Base-by-base conservation (phyloP, 2,113 vertebrate genomes). In the Collichthys lucidus region DNA sequence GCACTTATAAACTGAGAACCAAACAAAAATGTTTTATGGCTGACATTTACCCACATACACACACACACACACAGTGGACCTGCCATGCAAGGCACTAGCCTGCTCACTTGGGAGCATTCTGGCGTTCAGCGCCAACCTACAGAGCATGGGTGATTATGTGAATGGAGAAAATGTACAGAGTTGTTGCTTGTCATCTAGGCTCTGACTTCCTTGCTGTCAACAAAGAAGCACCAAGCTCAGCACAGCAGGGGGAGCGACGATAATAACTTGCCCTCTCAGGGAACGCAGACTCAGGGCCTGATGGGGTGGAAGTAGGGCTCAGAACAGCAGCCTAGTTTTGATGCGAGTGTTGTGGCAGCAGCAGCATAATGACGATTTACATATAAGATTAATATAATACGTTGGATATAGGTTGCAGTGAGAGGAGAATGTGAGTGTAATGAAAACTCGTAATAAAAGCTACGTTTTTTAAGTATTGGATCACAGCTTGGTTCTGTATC, bases 201-300 rank as follows among this genome's bases (percentile, higher is more conserved):
- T 61, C n/a, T 53, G 31, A 52, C 46, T 19, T 60, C 49, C 2
- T 24, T 66, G 46, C 56, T 73, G 35, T 61, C 46, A 35, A 72
- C 66, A 64, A 52, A 24, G 65, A 49, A 63, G n/a, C 56, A 55
- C 3, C 4, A 8, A 70, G 47, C 57, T 62, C 76, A 17, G 31
- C 66, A 52, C 47, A 83, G 67, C 66, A 52, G 19, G 65, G 44
- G 44, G 64, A 20, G 29, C 44, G 4, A 42, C 3, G 4, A n/a
- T 79, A 70, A 70, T 70, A 60, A 60, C 29, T 56, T 62, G 20
- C 47, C 22, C 46, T 68, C 65, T 4, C 15, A 26, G 72, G 57
- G n/a, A 31, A 44, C 9, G 3, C 15, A 11, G 49, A 62, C 24
- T 47, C 40, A 50, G 57, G 49, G n/a, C 52, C 3, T 22, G 22